Percentiles rank a stretch among this genome's conserved stretches.
Conservation (phyloP, 2,797 vertebrate species). For the Coendou prehensilis region DNA sequence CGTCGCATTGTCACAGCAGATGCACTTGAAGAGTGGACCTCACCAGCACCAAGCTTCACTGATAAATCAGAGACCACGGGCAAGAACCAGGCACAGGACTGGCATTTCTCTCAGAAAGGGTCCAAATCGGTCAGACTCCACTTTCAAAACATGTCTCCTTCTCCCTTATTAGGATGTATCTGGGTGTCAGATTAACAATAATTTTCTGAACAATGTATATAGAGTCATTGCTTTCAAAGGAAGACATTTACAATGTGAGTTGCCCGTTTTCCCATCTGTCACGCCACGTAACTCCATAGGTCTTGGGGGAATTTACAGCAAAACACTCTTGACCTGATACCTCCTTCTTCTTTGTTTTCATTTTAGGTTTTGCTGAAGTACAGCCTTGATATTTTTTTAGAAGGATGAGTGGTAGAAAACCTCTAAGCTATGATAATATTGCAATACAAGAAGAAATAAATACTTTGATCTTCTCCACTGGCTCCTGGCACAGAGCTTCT, state of each 20-base stretch:
- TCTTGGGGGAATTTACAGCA: background rate
- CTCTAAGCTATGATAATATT: background rate
- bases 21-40: background rate
- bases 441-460: background rate
- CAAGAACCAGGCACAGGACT: background rate
- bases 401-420: background rate
- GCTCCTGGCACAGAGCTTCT: background rate
- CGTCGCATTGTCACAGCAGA: background rate
- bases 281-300: background rate
- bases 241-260: background rate
- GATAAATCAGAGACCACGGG: background rate
- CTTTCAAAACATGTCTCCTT: background rate
- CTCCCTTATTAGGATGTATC: background rate
- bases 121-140: background rate
- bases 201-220: background rate
- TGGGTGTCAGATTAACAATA: slow-evolving; percentile 39
- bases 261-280: background rate
- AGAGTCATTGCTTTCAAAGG: background rate
- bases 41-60: background rate
- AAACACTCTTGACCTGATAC: background rate
- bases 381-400: background rate
- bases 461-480: background rate
- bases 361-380: background rate
- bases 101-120: background rate
- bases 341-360: background rate